These are phyloP conservation scores for Pygoscelis antarcticus DNA, from an alignment of 2,113 vertebrate genomes.

Conservation along the genomic window DNA sequence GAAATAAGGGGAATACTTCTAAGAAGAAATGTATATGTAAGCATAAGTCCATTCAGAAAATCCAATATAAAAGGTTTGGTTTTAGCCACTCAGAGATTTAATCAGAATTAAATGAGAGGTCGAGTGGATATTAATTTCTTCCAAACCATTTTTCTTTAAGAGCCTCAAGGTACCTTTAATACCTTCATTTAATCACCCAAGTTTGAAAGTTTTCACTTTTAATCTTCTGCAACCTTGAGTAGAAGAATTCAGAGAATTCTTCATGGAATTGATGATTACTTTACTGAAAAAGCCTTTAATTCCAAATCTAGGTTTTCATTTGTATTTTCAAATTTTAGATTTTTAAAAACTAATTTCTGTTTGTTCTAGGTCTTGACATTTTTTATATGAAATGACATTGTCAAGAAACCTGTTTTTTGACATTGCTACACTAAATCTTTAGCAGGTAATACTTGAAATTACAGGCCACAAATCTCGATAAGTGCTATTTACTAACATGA, in stretches of 20 bases:
- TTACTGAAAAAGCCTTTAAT: not conserved
- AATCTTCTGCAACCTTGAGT: not conserved
- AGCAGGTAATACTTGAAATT: constrained; percentile 65
- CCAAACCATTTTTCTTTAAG: not conserved
- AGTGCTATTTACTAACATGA: constrained; percentile 72
- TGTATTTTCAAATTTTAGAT: not conserved
- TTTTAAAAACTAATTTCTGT: not conserved
- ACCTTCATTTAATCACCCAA: not conserved
- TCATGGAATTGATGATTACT: not conserved
- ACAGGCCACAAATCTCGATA: constrained; percentile 34
- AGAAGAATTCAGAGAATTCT: not conserved
- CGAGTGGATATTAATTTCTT: not conserved
- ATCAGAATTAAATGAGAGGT: constrained; percentile 5
- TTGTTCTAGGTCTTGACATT: not conserved
- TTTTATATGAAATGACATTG: not conserved
- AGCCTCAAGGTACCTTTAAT: not conserved
- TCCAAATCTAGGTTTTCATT: not conserved
- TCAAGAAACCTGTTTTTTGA: constrained; percentile 15
- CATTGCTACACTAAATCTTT: constrained; percentile 23
- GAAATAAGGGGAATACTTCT: not conserved
- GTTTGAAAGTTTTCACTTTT: not conserved
- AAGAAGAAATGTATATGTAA: not conserved
- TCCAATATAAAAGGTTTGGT: not conserved
- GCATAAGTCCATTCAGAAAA: not conserved
- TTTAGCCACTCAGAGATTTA: not conserved